A percentile compares a stretch with the other conserved stretches of the same genome.
These are phyloP conservation scores for Latrodectus hesperus DNA, from an alignment of 2,888 invertebrate species.

Conservation along the genomic window DNA sequence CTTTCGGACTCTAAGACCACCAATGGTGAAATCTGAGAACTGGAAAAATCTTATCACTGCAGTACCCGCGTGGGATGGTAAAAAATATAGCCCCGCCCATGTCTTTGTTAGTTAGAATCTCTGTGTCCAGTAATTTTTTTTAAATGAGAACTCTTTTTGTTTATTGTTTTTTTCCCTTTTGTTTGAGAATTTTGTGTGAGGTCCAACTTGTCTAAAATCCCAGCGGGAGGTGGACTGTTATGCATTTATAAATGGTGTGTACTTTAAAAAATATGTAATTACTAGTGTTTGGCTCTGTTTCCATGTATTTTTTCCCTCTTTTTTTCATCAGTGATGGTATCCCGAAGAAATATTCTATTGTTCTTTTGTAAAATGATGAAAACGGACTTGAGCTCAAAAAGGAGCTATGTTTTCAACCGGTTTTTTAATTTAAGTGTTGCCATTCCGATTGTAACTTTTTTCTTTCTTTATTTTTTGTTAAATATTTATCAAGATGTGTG, in stretches of 20 bases:
- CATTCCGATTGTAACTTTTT: no score
- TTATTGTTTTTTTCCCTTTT: neutral
- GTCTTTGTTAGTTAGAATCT: conserved; percentile 64
- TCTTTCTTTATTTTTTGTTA: no score
- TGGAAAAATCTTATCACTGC: conserved; percentile 21
- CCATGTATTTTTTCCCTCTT: neutral
- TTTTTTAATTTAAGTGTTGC: no score
- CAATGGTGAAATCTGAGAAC: conserved; percentile 16
- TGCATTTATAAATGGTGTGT: conserved; percentile 50
- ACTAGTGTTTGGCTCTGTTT: conserved; percentile 16
- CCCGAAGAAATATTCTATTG: conserved; percentile 16
- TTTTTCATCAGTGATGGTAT: neutral
- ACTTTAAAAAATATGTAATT: conserved; percentile 48
- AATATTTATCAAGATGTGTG: no score
- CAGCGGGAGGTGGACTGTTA: conserved; percentile 27
- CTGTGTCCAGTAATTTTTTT: conserved; percentile 38
- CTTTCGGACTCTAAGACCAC: conserved; percentile 28
- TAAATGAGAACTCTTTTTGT: neutral
- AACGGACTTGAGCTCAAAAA: no score
- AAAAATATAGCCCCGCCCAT: conserved; percentile 43
- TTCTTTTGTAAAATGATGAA: neutral
- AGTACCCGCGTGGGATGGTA: conserved; percentile 45
- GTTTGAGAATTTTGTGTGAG: conserved; percentile 40
- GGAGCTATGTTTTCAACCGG: no score
- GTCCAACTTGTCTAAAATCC: conserved; percentile 29